Evolutionary conservation across 2,888 invertebrate species (phyloP), one percentile per base, ranked within the genome.

Genomic region (Galerucella pusilla): DNA sequence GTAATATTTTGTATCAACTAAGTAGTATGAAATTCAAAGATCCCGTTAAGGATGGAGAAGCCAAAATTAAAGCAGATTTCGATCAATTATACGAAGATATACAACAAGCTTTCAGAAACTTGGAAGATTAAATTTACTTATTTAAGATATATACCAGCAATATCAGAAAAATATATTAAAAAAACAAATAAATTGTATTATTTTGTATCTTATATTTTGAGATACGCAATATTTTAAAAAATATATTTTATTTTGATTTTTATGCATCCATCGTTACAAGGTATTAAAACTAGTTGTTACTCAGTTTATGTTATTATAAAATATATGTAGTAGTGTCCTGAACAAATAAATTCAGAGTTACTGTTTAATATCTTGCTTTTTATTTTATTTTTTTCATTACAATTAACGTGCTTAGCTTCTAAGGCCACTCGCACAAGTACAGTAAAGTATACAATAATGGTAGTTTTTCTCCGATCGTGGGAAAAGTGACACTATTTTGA

Each of bases 11-110:
- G 84, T 98, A 99, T 90, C 97, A 98, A 88, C 92, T 99, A 81
- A 97, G 96, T 85, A 96, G 96, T 87, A 99, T 99, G 99, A 99
- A 99, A 90, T 99, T 99, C 92, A 98, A 98, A 93, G 98, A 99
- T 89, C 99, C 99, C 64, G 96, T 97, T 42, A 97, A 97, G 89
- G 99, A 99, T 83, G 99, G 99, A 73, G 99, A 99, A 88, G 93
- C 94, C 14, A 99, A 98, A 90, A 98, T 99, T 88, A 96, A 96
- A 89, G 94, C 95, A 65, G 98, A 99, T 86, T 98, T 96, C 88
- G 99, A 99, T 88, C 98, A 98, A 86, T 90, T 99, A 73, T 91
- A 97, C 84, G 99, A 99, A 89, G 97, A 97, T 87, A 97, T 99
- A 91, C 96, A 97, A 84, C 95, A 96, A 86, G 96, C 97, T 83